A percentile compares a stretch with the other conserved stretches of the same genome.
Evolutionary conservation across 1,140 invertebrate genomes (phyloP).

Genomic region (Neoseiulus cucumeris): DNA sequence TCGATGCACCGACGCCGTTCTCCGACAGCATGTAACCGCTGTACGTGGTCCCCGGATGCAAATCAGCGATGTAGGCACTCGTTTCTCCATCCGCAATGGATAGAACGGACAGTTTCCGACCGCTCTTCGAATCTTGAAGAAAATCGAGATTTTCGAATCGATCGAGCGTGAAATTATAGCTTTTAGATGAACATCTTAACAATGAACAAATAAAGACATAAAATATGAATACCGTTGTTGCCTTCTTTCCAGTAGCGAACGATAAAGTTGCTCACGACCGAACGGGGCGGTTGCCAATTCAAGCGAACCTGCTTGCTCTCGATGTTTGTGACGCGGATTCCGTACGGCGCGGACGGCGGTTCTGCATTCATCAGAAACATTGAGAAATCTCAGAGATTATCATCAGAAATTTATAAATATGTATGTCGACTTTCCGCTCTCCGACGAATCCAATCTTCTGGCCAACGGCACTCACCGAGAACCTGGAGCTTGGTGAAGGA

Average conservation of each 20-base stretch:
- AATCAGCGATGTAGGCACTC: background rate
- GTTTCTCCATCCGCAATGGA: background rate
- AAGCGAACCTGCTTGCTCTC: constrained; percentile 1
- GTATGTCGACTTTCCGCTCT: no score
- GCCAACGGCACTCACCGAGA: background rate
- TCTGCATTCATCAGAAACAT: background rate
- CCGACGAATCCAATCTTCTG: no score
- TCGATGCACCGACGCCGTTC: background rate
- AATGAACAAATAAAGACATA: no score
- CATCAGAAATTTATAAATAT: no score
- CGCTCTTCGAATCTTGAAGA: background rate
- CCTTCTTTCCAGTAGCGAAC: background rate
- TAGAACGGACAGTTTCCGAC: background rate
- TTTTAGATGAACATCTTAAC: no score
- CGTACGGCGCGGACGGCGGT: background rate
- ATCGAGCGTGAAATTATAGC: no score
- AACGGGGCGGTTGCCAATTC: background rate
- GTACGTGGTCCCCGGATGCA: background rate
- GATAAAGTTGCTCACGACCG: background rate
- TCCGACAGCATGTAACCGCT: background rate
- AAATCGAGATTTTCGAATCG: no score
- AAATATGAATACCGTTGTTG: no score
- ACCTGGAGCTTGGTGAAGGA: background rate
- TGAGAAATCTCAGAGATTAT: no score
- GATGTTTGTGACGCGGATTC: background rate